Base-by-base conservation (phyloP, 2,888 invertebrate species). In the Apomyelois bistriatella region DNA sequence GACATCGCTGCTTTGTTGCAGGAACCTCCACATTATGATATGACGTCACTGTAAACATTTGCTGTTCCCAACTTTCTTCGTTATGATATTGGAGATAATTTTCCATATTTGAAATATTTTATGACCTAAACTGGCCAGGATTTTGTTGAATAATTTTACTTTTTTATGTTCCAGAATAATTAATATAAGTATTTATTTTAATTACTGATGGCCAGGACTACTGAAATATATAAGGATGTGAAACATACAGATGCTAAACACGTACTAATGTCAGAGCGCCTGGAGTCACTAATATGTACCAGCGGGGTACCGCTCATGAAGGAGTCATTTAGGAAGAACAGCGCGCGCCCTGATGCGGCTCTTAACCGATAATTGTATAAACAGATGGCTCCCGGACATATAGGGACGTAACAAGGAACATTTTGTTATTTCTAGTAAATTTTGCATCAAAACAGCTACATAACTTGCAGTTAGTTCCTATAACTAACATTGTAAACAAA, bases 1-100 rank as follows among this genome's bases (percentile, higher is more conserved):
- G 95, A 70, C 93, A 94, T 59, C 95, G 87, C 70, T 95, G 94
- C 68, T 92, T 93, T 10, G 60, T 88, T 63, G 53, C 87, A 64
- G 87, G 84, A 50, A 79, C 74, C 61, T 79, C 79, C 53, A 55
- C 65, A 58, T 67, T 82, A 62, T 70, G 82, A 56, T 68, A 79
- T 3, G 77, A 62, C 52, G 58, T 59, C 49, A 73, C 65, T 0
- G 82, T 65, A 47, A 74, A 77, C 49, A 82, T 60, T 47, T 71
- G 74, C 30, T 79, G 78, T 43, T 82, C 82, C 88, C 88, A 89
- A 53, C 61, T 72, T 37, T 82, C 80, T 54, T 80, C 84, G 40
- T 60, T 65, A 51, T 82, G 81, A 57, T 85, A 87, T 56, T 70
- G 82, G 35, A 82, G 47, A 61, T 70, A 85, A 55, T 76, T 81